phyloP scores from a whole-genome alignment of 1,140 invertebrate species.

The Magallana gigas region DNA sequence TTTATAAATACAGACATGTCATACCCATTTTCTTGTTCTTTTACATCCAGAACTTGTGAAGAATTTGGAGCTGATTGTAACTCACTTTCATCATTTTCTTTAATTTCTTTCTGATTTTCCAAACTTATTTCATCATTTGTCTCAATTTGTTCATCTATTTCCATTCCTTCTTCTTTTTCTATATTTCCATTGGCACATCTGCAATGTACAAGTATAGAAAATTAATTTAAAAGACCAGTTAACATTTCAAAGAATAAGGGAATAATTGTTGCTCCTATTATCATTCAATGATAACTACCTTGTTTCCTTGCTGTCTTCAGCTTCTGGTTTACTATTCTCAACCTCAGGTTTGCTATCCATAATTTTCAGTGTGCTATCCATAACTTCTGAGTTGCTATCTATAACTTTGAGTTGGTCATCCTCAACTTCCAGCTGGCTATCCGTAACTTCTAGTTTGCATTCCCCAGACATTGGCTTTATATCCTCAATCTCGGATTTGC shows the following conservation, averaged over 20 bases:
- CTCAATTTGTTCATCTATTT: not conserved
- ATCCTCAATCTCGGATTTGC: conserved; percentile 40
- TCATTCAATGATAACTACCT: not conserved
- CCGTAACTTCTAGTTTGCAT: no score
- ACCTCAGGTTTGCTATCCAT: conserved; percentile 31
- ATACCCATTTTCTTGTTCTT: conserved; percentile 3
- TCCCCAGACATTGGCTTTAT: no score
- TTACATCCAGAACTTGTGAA: not conserved
- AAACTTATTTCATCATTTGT: not conserved
- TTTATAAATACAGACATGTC: not conserved
- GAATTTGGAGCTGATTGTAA: not conserved
- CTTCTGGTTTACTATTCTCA: conserved; percentile 54
- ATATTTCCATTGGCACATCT: not conserved
- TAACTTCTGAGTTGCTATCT: not conserved
- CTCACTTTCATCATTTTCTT: not conserved
- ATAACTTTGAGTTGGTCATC: no score
- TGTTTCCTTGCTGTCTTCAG: conserved; percentile 44
- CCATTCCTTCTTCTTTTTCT: conserved; percentile 43
- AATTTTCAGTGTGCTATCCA: not conserved
- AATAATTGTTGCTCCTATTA: not conserved
- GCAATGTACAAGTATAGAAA: no score
- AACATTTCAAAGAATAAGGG: no score
- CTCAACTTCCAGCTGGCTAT: no score
- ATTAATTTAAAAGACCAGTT: no score
- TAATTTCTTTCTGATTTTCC: not conserved